These are phyloP conservation scores for Pristis pectinata DNA, from an alignment of 2,797 vertebrate genomes.

Conservation along the genomic window DNA sequence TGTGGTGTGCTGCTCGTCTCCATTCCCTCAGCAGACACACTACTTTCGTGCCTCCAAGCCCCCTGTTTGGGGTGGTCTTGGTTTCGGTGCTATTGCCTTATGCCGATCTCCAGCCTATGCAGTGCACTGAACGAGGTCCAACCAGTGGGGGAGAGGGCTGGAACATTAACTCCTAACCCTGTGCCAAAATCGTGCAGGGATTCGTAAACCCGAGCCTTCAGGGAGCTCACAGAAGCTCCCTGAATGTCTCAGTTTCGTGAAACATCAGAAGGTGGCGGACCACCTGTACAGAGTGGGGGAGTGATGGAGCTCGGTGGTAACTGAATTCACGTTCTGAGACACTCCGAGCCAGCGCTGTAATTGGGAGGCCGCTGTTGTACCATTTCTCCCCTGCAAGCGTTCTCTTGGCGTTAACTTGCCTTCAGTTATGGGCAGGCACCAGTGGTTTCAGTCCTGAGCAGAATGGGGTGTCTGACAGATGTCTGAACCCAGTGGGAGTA, in stretches of 20 bases:
- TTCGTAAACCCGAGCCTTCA: not conserved
- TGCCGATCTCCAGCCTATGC: not conserved
- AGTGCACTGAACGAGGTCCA: not conserved
- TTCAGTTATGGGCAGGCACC: not conserved
- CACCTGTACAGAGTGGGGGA: no score
- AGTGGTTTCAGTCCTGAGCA: not conserved
- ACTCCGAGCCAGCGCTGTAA: not conserved
- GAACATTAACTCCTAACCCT: no score
- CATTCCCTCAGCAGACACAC: no score
- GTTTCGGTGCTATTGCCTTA: not conserved
- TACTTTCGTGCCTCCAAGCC: no score
- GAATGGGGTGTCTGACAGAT: not conserved
- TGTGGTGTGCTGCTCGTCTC: no score
- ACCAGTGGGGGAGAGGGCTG: no score
- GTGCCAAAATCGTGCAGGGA: not conserved
- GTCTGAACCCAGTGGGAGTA: not conserved
- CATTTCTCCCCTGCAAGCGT: not conserved
- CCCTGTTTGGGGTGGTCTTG: no score
- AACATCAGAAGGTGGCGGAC: not conserved
- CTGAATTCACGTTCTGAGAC: no score
- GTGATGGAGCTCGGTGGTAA: not conserved
- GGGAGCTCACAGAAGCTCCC: not conserved
- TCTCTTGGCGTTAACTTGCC: not conserved
- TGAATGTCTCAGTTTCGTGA: not conserved
- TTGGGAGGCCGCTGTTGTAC: not conserved